Evolutionary conservation across 2,113 vertebrate genomes (phyloP).

Genomic region (Petromus typicus): DNA sequence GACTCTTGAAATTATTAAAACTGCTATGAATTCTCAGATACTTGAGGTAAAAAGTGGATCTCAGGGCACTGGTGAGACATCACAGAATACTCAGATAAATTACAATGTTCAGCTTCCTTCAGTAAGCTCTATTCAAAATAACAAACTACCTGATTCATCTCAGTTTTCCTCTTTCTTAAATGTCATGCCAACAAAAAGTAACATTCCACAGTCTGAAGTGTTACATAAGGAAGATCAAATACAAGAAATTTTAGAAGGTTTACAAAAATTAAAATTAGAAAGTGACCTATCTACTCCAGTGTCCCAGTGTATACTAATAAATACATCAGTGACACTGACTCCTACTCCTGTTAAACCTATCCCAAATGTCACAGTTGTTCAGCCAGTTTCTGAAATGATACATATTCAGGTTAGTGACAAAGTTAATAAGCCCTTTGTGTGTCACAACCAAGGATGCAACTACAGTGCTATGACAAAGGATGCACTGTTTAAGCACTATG

Average conservation of each 20-base stretch:
- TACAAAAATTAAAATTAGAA: conserved; percentile 92
- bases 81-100: conserved; percentile 84
- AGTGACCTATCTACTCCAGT: conserved; percentile 81
- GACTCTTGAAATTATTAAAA: conserved; percentile 90
- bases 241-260: conserved; percentile 91
- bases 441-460: conserved; percentile 90
- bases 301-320: conserved; percentile 80
- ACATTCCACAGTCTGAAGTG: conserved; percentile 82
- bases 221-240: conserved; percentile 88
- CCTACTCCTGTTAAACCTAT: conserved; percentile 75
- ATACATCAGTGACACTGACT: conserved; percentile 69
- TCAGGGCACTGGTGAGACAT: conserved; percentile 76
- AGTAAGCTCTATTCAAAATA: conserved; percentile 70
- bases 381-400: conserved; percentile 84
- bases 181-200: conserved; percentile 65
- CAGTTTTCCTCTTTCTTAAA: conserved; percentile 71
- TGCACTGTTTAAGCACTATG: conserved; percentile 95
- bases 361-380: conserved; percentile 79
- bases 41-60: conserved; percentile 87
- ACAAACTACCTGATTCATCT: conserved; percentile 69
- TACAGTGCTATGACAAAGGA: conserved; percentile 96
- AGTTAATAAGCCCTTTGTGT: conserved; percentile 92
- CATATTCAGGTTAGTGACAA: conserved; percentile 85
- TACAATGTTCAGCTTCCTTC: conserved; percentile 75
- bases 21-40: conserved; percentile 87